phyloP scores from a whole-genome alignment of 2,113 vertebrate species.

The Meriones unguiculatus region DNA sequence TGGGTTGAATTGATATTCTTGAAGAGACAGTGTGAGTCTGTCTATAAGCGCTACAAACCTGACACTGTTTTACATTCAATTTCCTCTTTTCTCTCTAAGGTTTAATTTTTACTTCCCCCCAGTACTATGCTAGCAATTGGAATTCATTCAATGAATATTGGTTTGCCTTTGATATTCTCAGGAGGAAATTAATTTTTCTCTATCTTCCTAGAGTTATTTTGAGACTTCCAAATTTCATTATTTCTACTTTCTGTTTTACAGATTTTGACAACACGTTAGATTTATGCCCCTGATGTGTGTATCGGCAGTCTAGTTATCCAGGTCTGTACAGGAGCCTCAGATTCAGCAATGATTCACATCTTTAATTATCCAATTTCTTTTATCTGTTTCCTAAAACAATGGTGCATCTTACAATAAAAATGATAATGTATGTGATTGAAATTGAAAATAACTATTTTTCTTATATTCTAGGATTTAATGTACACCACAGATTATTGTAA shows the following conservation, averaged over 20 bases:
- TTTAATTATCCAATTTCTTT: neutral
- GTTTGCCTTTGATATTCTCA: conserved; percentile 24
- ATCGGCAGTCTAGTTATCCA: neutral
- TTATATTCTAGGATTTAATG: neutral
- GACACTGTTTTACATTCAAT: conserved; percentile 8
- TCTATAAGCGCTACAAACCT: neutral
- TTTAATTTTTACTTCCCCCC: neutral
- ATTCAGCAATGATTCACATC: neutral
- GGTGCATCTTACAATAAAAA: neutral
- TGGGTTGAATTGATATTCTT: neutral
- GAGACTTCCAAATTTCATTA: neutral
- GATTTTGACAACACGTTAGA: neutral
- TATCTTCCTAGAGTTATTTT: conserved; percentile 5
- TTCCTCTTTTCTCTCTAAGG: neutral
- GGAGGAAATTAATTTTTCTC: conserved; percentile 13
- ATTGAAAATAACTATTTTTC: neutral
- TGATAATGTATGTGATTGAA: neutral
- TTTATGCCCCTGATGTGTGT: neutral
- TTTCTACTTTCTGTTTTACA: neutral
- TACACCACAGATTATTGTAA: neutral
- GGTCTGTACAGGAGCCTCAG: neutral
- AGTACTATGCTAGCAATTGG: neutral
- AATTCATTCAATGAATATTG: neutral
- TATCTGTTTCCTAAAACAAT: neutral
- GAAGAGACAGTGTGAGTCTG: neutral